phyloP scores from a whole-genome alignment of 2,113 vertebrate genomes.

The Castor canadensis region DNA sequence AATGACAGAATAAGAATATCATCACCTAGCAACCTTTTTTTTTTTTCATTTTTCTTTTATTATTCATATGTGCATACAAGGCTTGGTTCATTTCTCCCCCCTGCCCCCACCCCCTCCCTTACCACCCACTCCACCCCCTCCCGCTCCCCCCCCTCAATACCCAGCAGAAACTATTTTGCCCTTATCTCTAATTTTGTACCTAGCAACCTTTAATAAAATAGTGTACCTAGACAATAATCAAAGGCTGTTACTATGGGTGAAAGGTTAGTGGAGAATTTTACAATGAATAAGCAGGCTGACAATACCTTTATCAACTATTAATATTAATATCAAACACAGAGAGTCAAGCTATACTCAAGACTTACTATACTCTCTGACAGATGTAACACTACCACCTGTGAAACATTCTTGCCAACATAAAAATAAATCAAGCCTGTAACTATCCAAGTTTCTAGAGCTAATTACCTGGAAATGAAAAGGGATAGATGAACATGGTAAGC shows the following conservation, averaged over 20 bases:
- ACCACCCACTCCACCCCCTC: too few species aligned
- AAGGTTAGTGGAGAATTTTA: conserved; percentile 39
- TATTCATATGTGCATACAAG: too few species aligned
- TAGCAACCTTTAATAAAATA: conserved; percentile 46
- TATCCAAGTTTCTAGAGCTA: neutral
- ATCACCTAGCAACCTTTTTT: too few species aligned
- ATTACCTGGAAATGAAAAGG: conserved; percentile 31
- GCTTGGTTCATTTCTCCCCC: too few species aligned
- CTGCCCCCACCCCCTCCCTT: too few species aligned
- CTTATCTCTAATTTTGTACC: too few species aligned
- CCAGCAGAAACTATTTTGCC: too few species aligned
- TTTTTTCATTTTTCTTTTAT: too few species aligned
- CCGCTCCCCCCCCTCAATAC: too few species aligned
- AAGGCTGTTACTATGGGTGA: neutral
- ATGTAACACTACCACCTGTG: neutral
- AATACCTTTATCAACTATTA: conserved; percentile 30
- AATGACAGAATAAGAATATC: conserved; percentile 44
- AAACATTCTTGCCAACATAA: conserved; percentile 46
- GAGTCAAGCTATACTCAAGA: neutral
- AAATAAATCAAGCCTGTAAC: neutral
- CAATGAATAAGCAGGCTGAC: neutral
- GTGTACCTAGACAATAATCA: conserved; percentile 11
- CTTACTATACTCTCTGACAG: neutral
- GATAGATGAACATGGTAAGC: neutral
- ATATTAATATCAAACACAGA: conserved; percentile 30